Percentiles rank a stretch among this genome's conserved stretches.
Evolutionary conservation across 2,888 invertebrate genomes (phyloP).

Genomic region (Phorcus lineatus): DNA sequence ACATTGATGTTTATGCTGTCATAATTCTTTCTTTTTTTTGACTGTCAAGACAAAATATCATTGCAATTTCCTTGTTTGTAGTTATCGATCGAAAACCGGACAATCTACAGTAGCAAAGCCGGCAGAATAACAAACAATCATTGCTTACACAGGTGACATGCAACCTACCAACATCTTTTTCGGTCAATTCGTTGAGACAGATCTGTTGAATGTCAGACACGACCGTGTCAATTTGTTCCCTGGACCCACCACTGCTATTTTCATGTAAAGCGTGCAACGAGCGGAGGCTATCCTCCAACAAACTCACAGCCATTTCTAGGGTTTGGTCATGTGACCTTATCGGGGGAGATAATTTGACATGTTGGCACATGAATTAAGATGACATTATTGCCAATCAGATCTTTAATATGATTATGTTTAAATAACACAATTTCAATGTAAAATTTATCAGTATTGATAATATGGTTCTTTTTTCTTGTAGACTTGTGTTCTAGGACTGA

Average conservation of each 20-base stretch:
- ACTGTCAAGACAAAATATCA: too few relatives aligned
- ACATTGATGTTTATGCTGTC: too few relatives aligned
- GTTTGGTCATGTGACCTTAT: neutral
- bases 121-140: neutral
- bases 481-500: too few relatives aligned
- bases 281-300: constrained; percentile 55
- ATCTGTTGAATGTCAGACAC: constrained; percentile 66
- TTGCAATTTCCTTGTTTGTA: too few relatives aligned
- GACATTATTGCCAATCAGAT: too few relatives aligned
- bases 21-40: too few relatives aligned
- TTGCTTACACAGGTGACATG: neutral
- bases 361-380: too few relatives aligned
- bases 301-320: constrained; percentile 50
- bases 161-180: constrained; percentile 64
- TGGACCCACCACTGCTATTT: constrained; percentile 41
- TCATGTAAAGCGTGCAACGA: constrained; percentile 53
- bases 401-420: too few relatives aligned
- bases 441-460: too few relatives aligned
- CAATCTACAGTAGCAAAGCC: neutral
- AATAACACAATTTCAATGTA: too few relatives aligned
- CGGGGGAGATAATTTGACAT: neutral
- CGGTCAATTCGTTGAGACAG: constrained; percentile 65
- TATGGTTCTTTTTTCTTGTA: too few relatives aligned
- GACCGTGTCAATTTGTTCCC: constrained; percentile 56
- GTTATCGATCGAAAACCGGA: constrained; percentile 8